These are phyloP conservation scores for Anhinga anhinga DNA, from an alignment of 2,113 vertebrate genomes.

Conservation along the genomic window DNA sequence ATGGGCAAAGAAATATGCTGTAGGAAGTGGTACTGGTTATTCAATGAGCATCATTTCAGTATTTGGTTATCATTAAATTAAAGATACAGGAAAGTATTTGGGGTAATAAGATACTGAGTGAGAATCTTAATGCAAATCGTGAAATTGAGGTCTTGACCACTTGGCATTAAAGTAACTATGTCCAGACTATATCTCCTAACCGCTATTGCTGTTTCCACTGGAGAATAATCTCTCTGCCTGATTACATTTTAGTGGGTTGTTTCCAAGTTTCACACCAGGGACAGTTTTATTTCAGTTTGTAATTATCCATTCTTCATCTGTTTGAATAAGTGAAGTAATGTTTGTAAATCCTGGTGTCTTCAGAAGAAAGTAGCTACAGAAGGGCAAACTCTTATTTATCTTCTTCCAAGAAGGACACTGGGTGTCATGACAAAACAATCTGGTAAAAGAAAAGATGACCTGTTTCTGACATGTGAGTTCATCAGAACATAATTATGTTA, in stretches of 20 bases:
- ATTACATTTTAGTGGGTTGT: background rate
- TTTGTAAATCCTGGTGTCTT: background rate
- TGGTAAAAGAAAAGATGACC: background rate
- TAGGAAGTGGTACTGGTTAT: background rate
- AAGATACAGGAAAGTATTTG: background rate
- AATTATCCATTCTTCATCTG: background rate
- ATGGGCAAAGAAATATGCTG: background rate
- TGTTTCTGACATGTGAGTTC: background rate
- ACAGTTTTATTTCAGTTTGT: background rate
- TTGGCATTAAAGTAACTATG: background rate
- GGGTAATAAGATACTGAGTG: background rate
- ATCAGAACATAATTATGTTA: background rate
- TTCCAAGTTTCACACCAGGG: background rate
- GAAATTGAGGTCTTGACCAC: constrained; percentile 10
- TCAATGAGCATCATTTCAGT: background rate
- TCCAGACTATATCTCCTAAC: background rate
- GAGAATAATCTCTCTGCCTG: background rate
- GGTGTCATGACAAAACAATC: background rate
- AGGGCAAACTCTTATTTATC: background rate
- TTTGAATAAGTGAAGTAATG: background rate
- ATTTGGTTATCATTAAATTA: background rate
- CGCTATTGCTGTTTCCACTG: background rate
- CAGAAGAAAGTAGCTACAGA: background rate
- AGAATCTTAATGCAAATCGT: background rate
- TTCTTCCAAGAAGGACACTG: background rate